A percentile compares a stretch with the other conserved stretches of the same genome.
phyloP scores from a whole-genome alignment of 2,797 vertebrate species.

The Molossus alvarezi region DNA sequence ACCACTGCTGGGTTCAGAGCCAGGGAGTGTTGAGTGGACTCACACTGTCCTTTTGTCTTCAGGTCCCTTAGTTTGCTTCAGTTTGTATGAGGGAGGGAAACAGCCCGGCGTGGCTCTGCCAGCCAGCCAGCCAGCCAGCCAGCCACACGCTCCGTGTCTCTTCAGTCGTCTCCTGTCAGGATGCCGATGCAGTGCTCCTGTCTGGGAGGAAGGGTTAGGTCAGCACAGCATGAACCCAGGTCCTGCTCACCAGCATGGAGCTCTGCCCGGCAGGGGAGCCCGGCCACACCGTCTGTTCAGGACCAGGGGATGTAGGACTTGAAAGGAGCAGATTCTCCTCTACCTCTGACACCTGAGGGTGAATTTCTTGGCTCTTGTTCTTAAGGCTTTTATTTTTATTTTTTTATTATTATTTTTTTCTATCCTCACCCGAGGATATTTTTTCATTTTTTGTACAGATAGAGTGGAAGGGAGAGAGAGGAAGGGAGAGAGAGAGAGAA shows the following conservation, averaged over 20 bases:
- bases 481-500: too few species aligned
- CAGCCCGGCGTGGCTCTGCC: neutral
- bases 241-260: neutral
- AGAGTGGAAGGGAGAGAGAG: too few species aligned
- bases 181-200: neutral
- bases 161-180: neutral
- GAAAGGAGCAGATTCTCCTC: neutral
- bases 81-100: neutral
- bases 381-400: neutral
- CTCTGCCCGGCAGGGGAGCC: neutral
- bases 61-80: neutral
- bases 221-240: neutral
- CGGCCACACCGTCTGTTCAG: neutral
- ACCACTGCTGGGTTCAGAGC: neutral
- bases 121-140: neutral
- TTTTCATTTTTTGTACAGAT: too few species aligned
- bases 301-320: neutral
- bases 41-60: neutral
- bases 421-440: too few species aligned
- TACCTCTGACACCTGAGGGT: neutral
- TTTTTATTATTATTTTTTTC: too few species aligned
- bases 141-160: neutral
- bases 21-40: neutral
- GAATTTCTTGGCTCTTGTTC: conserved; percentile 41
- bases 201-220: neutral